A percentile compares a stretch with the other conserved stretches of the same genome.
phyloP scores from a whole-genome alignment of 2,113 vertebrate genomes.

The Otus sunia region DNA sequence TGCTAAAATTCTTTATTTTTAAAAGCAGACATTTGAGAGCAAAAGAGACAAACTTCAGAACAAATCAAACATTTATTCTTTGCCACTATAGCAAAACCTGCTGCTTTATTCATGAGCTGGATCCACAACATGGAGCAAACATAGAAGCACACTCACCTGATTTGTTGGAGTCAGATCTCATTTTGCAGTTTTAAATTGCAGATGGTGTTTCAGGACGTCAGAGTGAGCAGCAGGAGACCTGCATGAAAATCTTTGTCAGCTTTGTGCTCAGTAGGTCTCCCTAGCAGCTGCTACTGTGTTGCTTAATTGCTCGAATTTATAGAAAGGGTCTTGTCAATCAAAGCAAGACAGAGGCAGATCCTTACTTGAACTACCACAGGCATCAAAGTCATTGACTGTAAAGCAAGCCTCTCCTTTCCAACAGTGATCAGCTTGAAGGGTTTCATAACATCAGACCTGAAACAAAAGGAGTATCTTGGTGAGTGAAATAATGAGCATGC shows the following conservation, averaged over 20 bases:
- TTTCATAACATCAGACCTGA: constrained; percentile 60
- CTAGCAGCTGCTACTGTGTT: constrained; percentile 26
- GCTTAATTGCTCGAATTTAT: constrained; percentile 73
- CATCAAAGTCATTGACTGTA: constrained; percentile 66
- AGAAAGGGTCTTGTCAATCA: constrained; percentile 74
- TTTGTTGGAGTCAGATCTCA: neutral
- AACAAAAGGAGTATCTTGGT: constrained; percentile 56
- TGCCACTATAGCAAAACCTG: neutral
- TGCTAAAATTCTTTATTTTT: neutral
- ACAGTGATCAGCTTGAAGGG: constrained; percentile 42
- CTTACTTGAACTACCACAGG: constrained; percentile 70
- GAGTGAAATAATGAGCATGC: constrained; percentile 56
- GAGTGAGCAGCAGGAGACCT: neutral
- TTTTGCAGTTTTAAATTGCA: constrained; percentile 14
- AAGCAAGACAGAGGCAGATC: constrained; percentile 68
- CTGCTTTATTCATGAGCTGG: neutral
- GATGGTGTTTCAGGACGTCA: neutral
- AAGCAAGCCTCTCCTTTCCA: constrained; percentile 64
- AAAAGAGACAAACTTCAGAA: neutral
- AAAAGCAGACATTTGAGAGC: neutral
- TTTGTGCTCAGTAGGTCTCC: constrained; percentile 23
- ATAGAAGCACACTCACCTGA: constrained; percentile 62
- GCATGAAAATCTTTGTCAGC: neutral
- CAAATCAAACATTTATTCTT: neutral
- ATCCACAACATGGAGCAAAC: neutral